Base-by-base conservation (phyloP, 2,113 vertebrate species). In the Xenus cinereus region DNA sequence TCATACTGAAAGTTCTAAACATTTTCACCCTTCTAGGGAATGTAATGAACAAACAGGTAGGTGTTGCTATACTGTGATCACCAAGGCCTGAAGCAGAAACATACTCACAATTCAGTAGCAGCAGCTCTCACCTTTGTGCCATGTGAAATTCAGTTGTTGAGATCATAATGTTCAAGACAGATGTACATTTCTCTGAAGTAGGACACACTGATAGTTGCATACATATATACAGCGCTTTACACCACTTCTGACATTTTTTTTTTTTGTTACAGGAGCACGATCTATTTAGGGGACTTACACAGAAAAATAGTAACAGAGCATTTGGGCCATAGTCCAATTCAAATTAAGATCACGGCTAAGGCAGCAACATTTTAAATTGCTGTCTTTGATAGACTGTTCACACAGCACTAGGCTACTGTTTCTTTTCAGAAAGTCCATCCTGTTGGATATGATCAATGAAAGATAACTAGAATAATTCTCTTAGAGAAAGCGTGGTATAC, bases 21-120 rank as follows among this genome's bases (percentile, higher is more conserved):
- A 59, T 45, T 54, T 81, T 63, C 16, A 20, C 6, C 14, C 41
- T 78, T 1, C 0, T 24, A 39, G 26, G 28, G 32, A 0, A 1
- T 4, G 4, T 17, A 56, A 57, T 8, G 1, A 68, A 68, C 20
- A 45, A 76, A 41, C 28, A 28, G 11, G 13, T 27, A 27, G 6
- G 3, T 28, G 10, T n/a, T 64, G 35, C 60, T 69, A 6, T 51
- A 35, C 35, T 39, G 11, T 17, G 22, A 14, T n/a, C 33, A 80
- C 14, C 30, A 50, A 63, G 22, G 17, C 9, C 62, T 63, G 51
- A 63, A 82, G 18, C 2, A 67, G 30, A 81, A 89, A 35, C 22
- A 6, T 19, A 56, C 17, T 82, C 17, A 27, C 37, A 48, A 45
- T 6, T 57, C 23, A 26, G 2, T 1, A 84, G 30, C 43, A 90